Conservation (phyloP, 2,113 vertebrate genomes). For the Neotragus pygmaeus region DNA sequence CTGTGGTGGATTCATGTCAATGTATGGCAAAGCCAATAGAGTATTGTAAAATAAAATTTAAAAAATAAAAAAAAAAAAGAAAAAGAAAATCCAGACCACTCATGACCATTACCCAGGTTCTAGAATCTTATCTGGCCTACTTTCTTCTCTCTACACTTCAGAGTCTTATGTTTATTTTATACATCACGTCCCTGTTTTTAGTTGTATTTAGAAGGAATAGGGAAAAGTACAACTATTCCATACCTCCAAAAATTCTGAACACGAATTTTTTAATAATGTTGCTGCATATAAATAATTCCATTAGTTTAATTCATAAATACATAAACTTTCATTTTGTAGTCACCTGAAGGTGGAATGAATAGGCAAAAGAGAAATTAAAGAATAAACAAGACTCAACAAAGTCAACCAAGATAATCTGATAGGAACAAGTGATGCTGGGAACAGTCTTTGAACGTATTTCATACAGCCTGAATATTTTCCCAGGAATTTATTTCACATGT, state of each 20-base stretch:
- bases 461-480: background rate
- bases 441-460: background rate
- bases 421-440: background rate
- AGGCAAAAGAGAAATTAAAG: background rate
- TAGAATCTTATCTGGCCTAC: background rate
- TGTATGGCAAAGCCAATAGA: no score
- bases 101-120: background rate
- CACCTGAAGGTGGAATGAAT: background rate
- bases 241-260: background rate
- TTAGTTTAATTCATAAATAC: background rate
- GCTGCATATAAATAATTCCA: background rate
- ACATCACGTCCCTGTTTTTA: background rate
- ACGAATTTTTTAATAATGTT: background rate
- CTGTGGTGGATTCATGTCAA: no score
- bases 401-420: background rate
- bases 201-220: background rate
- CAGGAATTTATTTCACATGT: background rate
- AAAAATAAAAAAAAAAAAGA: no score
- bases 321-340: background rate
- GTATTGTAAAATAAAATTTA: no score
- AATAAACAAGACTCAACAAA: background rate
- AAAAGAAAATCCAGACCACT: background rate
- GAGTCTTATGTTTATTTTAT: background rate
- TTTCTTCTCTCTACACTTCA: background rate
- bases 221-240: background rate